phyloP scores from a whole-genome alignment of 2,888 invertebrate species.

The Coremacera marginata region DNA sequence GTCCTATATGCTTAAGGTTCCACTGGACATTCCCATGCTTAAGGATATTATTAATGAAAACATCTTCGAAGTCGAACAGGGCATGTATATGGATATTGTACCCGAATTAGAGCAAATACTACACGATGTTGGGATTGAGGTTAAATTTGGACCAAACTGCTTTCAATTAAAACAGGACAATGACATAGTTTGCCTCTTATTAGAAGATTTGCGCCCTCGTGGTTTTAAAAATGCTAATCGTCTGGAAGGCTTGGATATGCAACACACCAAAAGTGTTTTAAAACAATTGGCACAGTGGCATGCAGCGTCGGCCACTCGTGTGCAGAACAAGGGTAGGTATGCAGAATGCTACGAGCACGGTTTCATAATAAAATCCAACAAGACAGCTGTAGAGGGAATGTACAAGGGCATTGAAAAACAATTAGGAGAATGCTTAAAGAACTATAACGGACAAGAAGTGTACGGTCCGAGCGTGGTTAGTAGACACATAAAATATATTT shows the following conservation, averaged over 20 bases:
- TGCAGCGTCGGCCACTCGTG: conserved; percentile 60
- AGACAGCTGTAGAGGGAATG: conserved; percentile 36
- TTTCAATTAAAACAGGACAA: conserved; percentile 47
- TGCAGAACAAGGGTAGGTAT: conserved; percentile 51
- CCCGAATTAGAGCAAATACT: conserved; percentile 58
- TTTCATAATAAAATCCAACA: conserved; percentile 42
- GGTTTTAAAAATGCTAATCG: conserved; percentile 57
- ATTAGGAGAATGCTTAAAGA: conserved; percentile 45
- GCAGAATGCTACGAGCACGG: conserved; percentile 33
- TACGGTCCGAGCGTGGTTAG: conserved; percentile 53
- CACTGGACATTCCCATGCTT: conserved; percentile 44
- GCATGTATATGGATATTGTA: conserved; percentile 56
- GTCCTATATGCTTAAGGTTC: conserved; percentile 52
- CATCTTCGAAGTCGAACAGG: conserved; percentile 54
- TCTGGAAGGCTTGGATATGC: conserved; percentile 55
- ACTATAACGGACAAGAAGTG: conserved; percentile 48
- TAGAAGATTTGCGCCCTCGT: conserved; percentile 56
- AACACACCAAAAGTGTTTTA: conserved; percentile 56
- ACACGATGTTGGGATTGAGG: conserved; percentile 49
- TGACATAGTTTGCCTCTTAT: conserved; percentile 50
- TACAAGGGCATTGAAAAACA: conserved; percentile 30
- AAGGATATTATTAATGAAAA: conserved; percentile 46
- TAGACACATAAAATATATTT: background rate
- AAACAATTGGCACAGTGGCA: conserved; percentile 62
- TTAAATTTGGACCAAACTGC: conserved; percentile 50